These are phyloP conservation scores for Meloidogyne chitwoodi DNA, from an alignment of 1,140 invertebrate genomes.

Conservation along the genomic window DNA sequence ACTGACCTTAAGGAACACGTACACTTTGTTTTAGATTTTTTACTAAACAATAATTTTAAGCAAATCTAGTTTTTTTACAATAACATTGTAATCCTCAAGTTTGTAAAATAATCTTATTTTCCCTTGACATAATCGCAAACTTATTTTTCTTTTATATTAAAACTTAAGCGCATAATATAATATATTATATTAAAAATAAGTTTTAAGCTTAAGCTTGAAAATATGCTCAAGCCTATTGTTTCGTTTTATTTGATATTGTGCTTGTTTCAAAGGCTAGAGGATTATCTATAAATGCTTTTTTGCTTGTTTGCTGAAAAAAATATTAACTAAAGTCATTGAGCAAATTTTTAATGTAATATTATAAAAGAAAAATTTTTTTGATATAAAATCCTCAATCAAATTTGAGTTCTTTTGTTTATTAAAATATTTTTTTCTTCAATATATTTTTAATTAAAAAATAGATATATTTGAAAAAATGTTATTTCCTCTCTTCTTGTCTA, in stretches of 20 bases:
- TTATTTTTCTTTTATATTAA: background rate
- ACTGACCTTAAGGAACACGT: no score
- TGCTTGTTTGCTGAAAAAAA: background rate
- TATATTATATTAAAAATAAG: background rate
- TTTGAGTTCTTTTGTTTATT: no score
- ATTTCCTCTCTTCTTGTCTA: background rate
- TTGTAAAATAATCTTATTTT: no score
- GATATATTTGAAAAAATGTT: no score
- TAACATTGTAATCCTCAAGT: no score
- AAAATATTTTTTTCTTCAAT: no score
- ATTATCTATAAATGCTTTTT: background rate
- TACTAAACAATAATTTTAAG: no score
- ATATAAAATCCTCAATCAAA: no score
- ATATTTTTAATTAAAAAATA: no score
- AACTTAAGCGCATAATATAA: background rate
- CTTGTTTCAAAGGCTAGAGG: background rate
- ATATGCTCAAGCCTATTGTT: background rate
- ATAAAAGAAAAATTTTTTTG: no score
- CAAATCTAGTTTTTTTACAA: no score
- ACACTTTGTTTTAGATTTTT: no score
- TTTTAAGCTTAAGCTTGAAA: background rate
- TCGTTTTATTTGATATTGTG: background rate
- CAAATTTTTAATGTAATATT: background rate
- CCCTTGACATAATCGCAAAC: background rate
- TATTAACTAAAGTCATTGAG: background rate